A percentile compares a stretch with the other conserved stretches of the same genome.
phyloP scores from a whole-genome alignment of 2,888 invertebrate species.

The Macrophya annulata region DNA sequence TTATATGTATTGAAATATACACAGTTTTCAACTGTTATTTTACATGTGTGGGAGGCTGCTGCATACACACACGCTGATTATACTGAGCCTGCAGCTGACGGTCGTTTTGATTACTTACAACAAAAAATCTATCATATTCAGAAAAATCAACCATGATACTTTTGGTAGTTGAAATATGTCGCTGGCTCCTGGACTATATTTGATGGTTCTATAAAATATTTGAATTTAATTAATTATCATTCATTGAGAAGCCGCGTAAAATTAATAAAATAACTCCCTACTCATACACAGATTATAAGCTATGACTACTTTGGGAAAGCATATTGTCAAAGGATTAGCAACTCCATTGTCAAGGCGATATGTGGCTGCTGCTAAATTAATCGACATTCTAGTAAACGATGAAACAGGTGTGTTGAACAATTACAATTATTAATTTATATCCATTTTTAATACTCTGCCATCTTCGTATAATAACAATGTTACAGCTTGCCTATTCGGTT shows the following conservation, averaged over 20 bases:
- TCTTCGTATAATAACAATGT: not conserved
- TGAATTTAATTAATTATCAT: not conserved
- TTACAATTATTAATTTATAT: not conserved
- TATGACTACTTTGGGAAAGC: conserved; percentile 25
- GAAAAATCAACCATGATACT: no score
- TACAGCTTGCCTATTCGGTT: no score
- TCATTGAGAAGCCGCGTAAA: not conserved
- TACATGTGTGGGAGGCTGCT: no score
- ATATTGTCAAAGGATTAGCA: conserved; percentile 31
- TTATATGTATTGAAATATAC: no score
- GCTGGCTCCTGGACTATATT: no score
- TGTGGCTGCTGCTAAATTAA: not conserved
- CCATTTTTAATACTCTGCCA: not conserved
- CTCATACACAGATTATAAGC: not conserved
- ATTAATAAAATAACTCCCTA: not conserved
- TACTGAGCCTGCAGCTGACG: no score
- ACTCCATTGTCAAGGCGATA: conserved; percentile 18
- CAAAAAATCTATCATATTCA: no score
- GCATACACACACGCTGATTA: no score
- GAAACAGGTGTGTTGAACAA: conserved; percentile 15
- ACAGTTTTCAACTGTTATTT: no score
- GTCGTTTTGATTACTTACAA: no score
- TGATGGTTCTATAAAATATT: not conserved
- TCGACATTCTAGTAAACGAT: conserved; percentile 35
- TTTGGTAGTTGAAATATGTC: no score